phyloP scores from a whole-genome alignment of 1,140 invertebrate species.

The Eulimnadia texana region DNA sequence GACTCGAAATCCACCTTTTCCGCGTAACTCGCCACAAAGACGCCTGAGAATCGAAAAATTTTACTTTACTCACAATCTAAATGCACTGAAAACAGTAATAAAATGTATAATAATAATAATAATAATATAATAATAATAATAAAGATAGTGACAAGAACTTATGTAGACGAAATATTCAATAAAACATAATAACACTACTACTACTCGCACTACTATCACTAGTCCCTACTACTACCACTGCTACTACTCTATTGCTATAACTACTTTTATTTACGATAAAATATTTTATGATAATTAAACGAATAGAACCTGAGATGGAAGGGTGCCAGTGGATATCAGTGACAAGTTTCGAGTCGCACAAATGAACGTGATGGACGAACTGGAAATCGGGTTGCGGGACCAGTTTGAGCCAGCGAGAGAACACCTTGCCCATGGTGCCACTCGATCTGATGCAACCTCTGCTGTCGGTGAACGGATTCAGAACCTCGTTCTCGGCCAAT shows the following conservation, averaged over 20 bases:
- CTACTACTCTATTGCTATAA: too few relatives aligned
- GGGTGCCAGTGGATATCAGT: slow-evolving; percentile 12
- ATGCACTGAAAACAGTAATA: too few relatives aligned
- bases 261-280: too few relatives aligned
- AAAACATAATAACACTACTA: too few relatives aligned
- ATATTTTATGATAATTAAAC: too few relatives aligned
- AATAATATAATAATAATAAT: too few relatives aligned
- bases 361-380: slow-evolving; percentile 6
- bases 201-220: too few relatives aligned
- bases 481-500: slow-evolving; percentile 5
- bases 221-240: too few relatives aligned
- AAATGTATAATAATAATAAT: too few relatives aligned
- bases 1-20: slow-evolving; percentile 6
- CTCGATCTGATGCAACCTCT: background rate
- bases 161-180: too few relatives aligned
- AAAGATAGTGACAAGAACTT: too few relatives aligned
- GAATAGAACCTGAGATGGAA: background rate
- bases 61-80: too few relatives aligned
- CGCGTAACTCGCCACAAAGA: slow-evolving; percentile 10
- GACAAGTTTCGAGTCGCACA: slow-evolving; percentile 12
- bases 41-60: background rate
- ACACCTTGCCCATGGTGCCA: background rate
- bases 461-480: slow-evolving; percentile 13
- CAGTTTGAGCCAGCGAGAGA: background rate
- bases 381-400: slow-evolving; percentile 2